Evolutionary conservation across 1,140 invertebrate species (phyloP).

Genomic region (Spodoptera litura): DNA sequence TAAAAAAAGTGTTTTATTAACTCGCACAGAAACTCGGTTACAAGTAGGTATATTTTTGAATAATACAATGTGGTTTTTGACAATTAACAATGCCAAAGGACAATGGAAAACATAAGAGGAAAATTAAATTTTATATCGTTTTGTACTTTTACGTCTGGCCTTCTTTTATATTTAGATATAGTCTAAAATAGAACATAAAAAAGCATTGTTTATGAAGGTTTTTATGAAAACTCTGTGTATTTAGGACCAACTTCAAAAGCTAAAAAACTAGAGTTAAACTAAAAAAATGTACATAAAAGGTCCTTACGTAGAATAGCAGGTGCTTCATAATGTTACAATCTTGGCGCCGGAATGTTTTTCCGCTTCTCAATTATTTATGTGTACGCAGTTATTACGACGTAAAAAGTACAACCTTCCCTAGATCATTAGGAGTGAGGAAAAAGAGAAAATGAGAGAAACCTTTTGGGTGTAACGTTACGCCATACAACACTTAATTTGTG

Average conservation of each 20-base stretch:
- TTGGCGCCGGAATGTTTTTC: conserved; percentile 42
- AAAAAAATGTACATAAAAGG: conserved; percentile 2
- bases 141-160: no score
- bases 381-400: conserved; percentile 49
- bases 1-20: no score
- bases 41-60: no score
- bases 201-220: neutral
- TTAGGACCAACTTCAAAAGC: conserved; percentile 4
- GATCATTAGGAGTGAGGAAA: conserved; percentile 56
- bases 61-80: no score
- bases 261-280: conserved; percentile 10
- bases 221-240: neutral
- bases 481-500: conserved; percentile 48
- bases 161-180: no score
- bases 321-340: conserved; percentile 42
- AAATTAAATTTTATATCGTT: no score
- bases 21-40: no score
- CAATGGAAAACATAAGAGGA: no score
- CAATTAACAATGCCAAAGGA: no score
- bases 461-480: conserved; percentile 51
- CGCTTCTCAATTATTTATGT: conserved; percentile 47
- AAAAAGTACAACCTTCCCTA: conserved; percentile 55
- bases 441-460: conserved; percentile 57
- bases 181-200: no score
- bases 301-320: conserved; percentile 12